Evolutionary conservation across 2,797 vertebrate species (phyloP), one percentile per base, ranked within the genome.

Genomic region (Acanthurus tractus): DNA sequence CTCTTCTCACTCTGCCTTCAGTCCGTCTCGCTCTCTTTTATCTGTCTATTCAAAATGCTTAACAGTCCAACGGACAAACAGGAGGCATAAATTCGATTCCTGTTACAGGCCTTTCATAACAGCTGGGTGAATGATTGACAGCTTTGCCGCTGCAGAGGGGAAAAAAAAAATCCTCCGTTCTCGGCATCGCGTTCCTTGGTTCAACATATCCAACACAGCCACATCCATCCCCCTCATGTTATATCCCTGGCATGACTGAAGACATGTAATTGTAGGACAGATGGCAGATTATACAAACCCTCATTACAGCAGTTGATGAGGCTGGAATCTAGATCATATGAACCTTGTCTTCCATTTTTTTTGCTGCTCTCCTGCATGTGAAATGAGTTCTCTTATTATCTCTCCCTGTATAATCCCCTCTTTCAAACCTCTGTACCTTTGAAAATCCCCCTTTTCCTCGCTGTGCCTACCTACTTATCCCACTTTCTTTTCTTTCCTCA

Each of bases 261-360:
- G 46, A 87, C 62, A 81, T 83, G 82, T 86, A 87, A 84, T 84
- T 82, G 67, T 70, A 48, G 80, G 88, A 87, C 90, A 92, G 91
- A 91, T 91, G 90, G 90, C 81, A 81, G 85, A 89, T 90, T 87
- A 90, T 86, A 84, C 85, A 88, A 85, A 87, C 81, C 78, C 81
- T 88, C 81, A 87, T 90, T 88, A 88, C 58, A 78, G 76, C 67
- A 67, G 81, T 79, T 87, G 84, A 88, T 88, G 83, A 78, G 64
- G 76, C 66, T 86, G 76, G 34, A 78, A 88, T 87, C 59, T 76
- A 73, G 86, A 88, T 88, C 85, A 85, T 69, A 85, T 79, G 78
- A 91, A 85, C 74, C 67, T 38, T 72, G 78, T 85, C 85, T 70
- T 23, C 54, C 57, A 36, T 77, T 76, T 82, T 76, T 82, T 68